These are phyloP conservation scores for Gallinago paraguaiae DNA, from an alignment of 2,113 vertebrate genomes.

Conservation along the genomic window DNA sequence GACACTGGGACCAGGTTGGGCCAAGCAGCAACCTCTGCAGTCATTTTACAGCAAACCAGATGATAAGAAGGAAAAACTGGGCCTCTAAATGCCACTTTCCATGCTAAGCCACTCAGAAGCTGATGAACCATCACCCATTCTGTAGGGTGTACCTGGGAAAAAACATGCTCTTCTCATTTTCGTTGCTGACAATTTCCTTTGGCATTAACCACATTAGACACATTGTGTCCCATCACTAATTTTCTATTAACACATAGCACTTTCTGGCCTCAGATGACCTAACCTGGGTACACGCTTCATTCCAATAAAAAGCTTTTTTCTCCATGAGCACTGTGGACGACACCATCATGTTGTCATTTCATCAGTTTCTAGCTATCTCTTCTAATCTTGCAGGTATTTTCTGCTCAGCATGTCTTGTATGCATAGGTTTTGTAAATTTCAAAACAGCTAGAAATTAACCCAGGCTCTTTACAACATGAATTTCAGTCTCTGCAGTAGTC, in stretches of 20 bases:
- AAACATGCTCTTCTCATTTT: neutral
- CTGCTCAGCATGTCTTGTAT: neutral
- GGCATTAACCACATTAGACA: neutral
- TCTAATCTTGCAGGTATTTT: neutral
- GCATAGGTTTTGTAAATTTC: neutral
- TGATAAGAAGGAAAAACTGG: neutral
- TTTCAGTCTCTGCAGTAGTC: neutral
- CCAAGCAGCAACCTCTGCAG: neutral
- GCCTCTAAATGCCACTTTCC: neutral
- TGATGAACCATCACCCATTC: neutral
- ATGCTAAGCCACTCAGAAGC: neutral
- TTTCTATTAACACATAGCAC: neutral
- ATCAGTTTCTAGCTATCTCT: neutral
- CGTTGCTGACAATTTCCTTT: neutral
- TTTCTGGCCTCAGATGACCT: neutral
- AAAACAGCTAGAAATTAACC: neutral
- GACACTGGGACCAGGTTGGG: neutral
- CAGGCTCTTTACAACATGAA: neutral
- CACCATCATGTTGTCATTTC: neutral
- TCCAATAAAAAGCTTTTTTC: neutral
- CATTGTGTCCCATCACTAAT: neutral
- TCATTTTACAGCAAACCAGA: neutral
- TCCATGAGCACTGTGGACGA: neutral
- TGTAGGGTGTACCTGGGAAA: neutral
- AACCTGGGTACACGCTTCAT: neutral